Conservation (phyloP, 2,888 invertebrate species). For the Lasioglossum malachurum region DNA sequence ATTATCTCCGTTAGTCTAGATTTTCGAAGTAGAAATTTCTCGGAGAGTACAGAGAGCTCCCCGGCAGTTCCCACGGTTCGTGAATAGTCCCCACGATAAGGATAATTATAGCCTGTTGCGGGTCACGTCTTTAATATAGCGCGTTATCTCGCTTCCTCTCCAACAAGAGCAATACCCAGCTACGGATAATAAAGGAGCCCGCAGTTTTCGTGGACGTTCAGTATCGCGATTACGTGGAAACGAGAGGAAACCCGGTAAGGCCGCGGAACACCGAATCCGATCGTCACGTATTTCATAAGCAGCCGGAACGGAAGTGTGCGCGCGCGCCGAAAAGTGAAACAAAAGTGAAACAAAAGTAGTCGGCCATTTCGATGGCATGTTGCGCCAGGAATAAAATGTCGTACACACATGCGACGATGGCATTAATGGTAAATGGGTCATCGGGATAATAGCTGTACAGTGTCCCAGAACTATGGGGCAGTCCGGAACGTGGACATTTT, state of each 20-base stretch:
- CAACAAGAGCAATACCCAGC: constrained; percentile 22
- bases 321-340: neutral
- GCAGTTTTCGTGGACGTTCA: constrained; percentile 6
- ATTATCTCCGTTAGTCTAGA: constrained; percentile 2
- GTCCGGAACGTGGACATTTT: neutral
- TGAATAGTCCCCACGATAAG: constrained; percentile 42
- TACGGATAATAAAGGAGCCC: constrained; percentile 16
- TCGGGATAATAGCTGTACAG: neutral
- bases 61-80: neutral
- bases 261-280: constrained; percentile 10
- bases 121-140: constrained; percentile 60
- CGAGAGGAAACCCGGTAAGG: constrained; percentile 6
- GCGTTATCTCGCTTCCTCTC: constrained; percentile 25
- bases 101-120: constrained; percentile 58
- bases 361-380: constrained; percentile 27
- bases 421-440: constrained; percentile 45
- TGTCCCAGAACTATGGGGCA: neutral
- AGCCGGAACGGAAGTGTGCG: neutral
- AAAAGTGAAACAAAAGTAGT: constrained; percentile 5
- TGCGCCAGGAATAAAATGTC: constrained; percentile 21
- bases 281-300: constrained; percentile 48
- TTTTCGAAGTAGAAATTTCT: constrained; percentile 11
- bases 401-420: constrained; percentile 10
- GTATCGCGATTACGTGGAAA: constrained; percentile 22
- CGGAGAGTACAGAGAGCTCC: constrained; percentile 4